Evolutionary conservation across 2,888 invertebrate genomes (phyloP).

Genomic region (Falcaria lacertinaria): DNA sequence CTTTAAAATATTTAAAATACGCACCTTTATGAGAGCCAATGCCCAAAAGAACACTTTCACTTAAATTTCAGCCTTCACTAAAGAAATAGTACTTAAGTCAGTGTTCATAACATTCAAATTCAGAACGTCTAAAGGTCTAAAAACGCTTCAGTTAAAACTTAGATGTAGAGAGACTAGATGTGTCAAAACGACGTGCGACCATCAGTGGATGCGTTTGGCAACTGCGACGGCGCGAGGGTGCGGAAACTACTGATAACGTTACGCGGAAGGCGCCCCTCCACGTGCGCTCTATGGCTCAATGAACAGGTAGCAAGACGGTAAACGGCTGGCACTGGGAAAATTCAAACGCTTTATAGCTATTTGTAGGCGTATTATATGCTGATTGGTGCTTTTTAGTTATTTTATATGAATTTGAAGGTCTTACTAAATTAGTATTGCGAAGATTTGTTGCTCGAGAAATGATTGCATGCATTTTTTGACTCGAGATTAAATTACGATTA

Average conservation of each 20-base stretch:
- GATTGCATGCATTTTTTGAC: no score
- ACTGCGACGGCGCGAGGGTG: slow-evolving; percentile 73
- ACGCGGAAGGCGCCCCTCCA: slow-evolving; percentile 76
- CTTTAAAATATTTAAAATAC: slow-evolving; percentile 24
- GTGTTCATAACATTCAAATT: slow-evolving; percentile 2
- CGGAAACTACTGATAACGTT: slow-evolving; percentile 77
- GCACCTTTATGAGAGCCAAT: slow-evolving; percentile 32
- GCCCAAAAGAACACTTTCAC: slow-evolving; percentile 34
- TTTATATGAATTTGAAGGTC: neutral
- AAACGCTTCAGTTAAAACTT: slow-evolving; percentile 21
- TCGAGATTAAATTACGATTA: no score
- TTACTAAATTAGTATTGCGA: no score
- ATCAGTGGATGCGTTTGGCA: slow-evolving; percentile 74
- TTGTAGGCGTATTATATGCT: slow-evolving; percentile 7
- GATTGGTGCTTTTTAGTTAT: neutral
- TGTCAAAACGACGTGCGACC: slow-evolving; percentile 70
- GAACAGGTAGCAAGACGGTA: slow-evolving; percentile 70
- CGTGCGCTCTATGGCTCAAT: slow-evolving; percentile 53
- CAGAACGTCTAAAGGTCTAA: slow-evolving; percentile 4
- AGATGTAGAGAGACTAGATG: slow-evolving; percentile 53
- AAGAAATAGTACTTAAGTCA: neutral
- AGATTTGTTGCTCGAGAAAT: no score
- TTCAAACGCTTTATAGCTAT: slow-evolving; percentile 9
- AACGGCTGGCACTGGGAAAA: slow-evolving; percentile 33
- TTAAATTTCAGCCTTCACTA: slow-evolving; percentile 3